A percentile compares a stretch with the other conserved stretches of the same genome.
phyloP scores from a whole-genome alignment of 2,113 vertebrate species.

The Elachura formosa region DNA sequence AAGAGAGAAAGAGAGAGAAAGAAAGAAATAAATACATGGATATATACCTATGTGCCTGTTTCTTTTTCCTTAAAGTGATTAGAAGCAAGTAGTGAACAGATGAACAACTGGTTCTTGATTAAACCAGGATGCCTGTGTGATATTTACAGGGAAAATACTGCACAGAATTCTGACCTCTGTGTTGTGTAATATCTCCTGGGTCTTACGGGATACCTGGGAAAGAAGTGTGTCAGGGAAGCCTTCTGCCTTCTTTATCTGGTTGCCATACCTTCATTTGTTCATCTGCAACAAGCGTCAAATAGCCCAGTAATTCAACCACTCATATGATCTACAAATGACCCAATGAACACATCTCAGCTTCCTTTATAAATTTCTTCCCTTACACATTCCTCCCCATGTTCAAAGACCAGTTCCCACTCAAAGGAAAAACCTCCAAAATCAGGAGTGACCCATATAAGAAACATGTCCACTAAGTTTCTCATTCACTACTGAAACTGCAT shows the following conservation, averaged over 20 bases:
- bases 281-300: background rate
- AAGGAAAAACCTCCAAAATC: background rate
- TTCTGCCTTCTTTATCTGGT: background rate
- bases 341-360: background rate
- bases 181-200: background rate
- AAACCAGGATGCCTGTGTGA: background rate
- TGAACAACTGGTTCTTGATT: background rate
- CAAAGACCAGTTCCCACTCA: background rate
- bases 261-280: background rate
- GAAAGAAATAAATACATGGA: background rate
- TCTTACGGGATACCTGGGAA: background rate
- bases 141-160: background rate
- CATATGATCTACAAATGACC: background rate
- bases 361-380: background rate
- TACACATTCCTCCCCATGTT: background rate
- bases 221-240: background rate
- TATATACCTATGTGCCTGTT: rapidly evolving
- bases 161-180: background rate
- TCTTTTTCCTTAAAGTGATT: background rate
- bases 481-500: background rate
- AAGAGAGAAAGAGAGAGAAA: rapidly evolving
- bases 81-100: background rate
- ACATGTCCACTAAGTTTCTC: background rate
- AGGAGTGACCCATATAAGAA: background rate
- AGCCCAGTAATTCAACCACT: background rate